phyloP scores from a whole-genome alignment of 2,113 vertebrate species.

The Orthonyx spaldingii region DNA sequence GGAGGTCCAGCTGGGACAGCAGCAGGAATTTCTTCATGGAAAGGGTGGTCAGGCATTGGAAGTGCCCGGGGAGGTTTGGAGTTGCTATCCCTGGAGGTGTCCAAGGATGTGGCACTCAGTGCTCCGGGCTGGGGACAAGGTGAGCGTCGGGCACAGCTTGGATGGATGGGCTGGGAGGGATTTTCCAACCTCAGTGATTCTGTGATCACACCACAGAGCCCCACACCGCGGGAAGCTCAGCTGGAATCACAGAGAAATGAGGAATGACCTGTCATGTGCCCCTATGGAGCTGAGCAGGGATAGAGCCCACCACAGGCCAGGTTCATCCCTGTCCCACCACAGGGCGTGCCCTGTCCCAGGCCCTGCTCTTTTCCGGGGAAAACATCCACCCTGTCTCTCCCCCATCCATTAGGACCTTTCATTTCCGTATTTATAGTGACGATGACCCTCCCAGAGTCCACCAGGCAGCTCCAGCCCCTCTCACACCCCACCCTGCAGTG shows the following conservation, averaged over 20 bases:
- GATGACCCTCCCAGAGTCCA: rapidly evolving
- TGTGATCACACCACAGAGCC: rapidly evolving
- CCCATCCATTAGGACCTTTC: rapidly evolving
- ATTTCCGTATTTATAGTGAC: rapidly evolving
- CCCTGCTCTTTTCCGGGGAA: background rate
- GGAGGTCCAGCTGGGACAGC: background rate
- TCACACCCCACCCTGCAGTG: background rate
- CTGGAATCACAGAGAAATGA: background rate
- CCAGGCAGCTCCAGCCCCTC: background rate
- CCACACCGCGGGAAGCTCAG: background rate
- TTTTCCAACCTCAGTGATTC: background rate
- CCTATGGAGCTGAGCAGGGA: background rate
- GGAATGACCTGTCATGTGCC: background rate
- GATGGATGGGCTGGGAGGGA: background rate
- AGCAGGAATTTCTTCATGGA: background rate
- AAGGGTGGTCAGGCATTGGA: rapidly evolving
- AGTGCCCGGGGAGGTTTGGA: background rate
- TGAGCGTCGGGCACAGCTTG: rapidly evolving
- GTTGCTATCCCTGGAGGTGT: rapidly evolving
- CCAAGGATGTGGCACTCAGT: background rate
- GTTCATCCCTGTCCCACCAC: rapidly evolving
- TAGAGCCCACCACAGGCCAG: rapidly evolving
- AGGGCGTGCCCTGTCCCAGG: background rate
- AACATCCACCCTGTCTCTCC: background rate
- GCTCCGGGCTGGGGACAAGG: background rate